Evolutionary conservation across 2,888 invertebrate genomes (phyloP).

Genomic region (Merodon equestris): DNA sequence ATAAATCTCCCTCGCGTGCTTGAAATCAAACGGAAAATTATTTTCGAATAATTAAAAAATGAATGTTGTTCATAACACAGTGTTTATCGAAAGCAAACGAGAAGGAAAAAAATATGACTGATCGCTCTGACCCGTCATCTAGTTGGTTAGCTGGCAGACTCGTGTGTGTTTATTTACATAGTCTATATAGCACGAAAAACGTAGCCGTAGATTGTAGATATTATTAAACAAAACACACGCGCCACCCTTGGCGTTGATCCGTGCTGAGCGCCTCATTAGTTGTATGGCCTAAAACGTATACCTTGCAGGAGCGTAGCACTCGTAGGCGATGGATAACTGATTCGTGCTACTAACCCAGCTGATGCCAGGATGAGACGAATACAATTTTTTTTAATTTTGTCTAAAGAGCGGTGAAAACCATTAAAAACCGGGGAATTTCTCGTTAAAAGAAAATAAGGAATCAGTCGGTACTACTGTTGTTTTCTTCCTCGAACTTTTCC

Average conservation of each 20-base stretch:
- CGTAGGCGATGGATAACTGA: too few relatives aligned
- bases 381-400: too few relatives aligned
- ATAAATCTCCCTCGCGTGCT: constrained; percentile 15
- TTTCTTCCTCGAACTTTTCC: too few relatives aligned
- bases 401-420: too few relatives aligned
- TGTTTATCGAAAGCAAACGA: constrained; percentile 29
- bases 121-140: constrained; percentile 11
- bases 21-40: constrained; percentile 10
- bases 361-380: background rate
- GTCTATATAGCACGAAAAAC: constrained; percentile 19
- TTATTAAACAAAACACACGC: constrained; percentile 46
- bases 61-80: constrained; percentile 37
- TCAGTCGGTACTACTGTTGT: too few relatives aligned
- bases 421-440: too few relatives aligned
- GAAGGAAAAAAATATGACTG: constrained; percentile 29
- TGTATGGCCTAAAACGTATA: constrained; percentile 5
- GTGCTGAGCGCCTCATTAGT: constrained; percentile 1
- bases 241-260: constrained; percentile 35
- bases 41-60: constrained; percentile 13
- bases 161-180: constrained; percentile 36
- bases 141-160: constrained; percentile 11
- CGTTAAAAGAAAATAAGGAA: too few relatives aligned
- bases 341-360: background rate
- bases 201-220: constrained; percentile 33
- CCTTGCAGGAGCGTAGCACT: constrained; percentile 18